These are phyloP conservation scores for Vanacampus margaritifer DNA, from an alignment of 2,113 vertebrate species.

Conservation along the genomic window DNA sequence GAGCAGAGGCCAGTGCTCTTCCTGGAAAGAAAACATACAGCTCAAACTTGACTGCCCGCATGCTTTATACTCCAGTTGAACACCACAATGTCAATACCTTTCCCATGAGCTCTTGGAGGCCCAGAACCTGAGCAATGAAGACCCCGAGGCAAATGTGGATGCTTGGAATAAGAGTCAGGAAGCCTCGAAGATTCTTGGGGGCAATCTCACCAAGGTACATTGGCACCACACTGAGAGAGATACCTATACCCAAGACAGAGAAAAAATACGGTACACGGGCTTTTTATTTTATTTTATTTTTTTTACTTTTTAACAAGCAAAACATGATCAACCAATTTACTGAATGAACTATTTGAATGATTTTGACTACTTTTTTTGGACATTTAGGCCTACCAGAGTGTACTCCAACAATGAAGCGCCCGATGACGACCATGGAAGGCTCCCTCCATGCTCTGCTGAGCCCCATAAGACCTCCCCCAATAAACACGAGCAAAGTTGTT, in stretches of 20 bases:
- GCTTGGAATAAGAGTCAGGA: slow-evolving; percentile 82
- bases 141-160: slow-evolving; percentile 88
- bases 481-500: slow-evolving; percentile 76
- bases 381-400: slow-evolving; percentile 77
- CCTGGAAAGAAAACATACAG: slow-evolving; percentile 63
- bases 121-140: slow-evolving; percentile 82
- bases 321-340: neutral
- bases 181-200: slow-evolving; percentile 83
- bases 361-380: neutral
- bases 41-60: neutral
- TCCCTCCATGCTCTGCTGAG: slow-evolving; percentile 72
- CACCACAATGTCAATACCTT: slow-evolving; percentile 57
- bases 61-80: neutral
- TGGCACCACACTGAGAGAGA: slow-evolving; percentile 85
- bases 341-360: neutral
- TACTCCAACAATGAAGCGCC: slow-evolving; percentile 80
- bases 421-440: slow-evolving; percentile 81
- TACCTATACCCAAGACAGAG: slow-evolving; percentile 67
- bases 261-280: neutral
- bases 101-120: slow-evolving; percentile 81
- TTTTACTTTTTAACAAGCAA: neutral
- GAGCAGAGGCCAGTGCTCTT: slow-evolving; percentile 83
- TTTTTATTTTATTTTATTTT: neutral
- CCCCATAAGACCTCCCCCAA: slow-evolving; percentile 78
- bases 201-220: slow-evolving; percentile 89